phyloP scores from a whole-genome alignment of 2,113 vertebrate genomes.

The Crotalus tigris region DNA sequence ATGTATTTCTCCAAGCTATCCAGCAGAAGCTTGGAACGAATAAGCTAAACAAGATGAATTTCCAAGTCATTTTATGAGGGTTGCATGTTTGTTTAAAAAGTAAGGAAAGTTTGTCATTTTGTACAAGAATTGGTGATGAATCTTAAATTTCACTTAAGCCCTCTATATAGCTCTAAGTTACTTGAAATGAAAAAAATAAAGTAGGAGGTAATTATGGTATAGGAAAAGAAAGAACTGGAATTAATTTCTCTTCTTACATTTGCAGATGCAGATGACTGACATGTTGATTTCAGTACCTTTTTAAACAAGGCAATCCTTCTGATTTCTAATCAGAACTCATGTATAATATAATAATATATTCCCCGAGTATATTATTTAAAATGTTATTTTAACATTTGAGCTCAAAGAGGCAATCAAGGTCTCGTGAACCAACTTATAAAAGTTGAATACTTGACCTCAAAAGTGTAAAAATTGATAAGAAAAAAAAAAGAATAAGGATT shows the following conservation, averaged over 20 bases:
- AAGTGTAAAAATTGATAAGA: neutral
- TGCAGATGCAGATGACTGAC: constrained; percentile 52
- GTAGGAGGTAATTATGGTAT: constrained; percentile 38
- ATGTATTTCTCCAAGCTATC: constrained; percentile 52
- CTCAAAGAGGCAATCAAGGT: neutral
- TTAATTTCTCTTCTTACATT: constrained; percentile 47
- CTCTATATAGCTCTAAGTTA: constrained; percentile 62
- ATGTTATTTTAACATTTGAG: neutral
- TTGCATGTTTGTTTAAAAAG: constrained; percentile 68
- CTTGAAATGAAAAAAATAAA: constrained; percentile 62
- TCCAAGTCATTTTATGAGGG: constrained; percentile 66
- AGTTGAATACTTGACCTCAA: constrained; percentile 2
- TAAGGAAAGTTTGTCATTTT: constrained; percentile 59
- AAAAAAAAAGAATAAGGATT: neutral
- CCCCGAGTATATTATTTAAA: neutral
- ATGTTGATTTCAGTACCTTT: neutral
- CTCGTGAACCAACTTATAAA: neutral
- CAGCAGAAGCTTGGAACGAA: constrained; percentile 65
- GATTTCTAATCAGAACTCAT: neutral
- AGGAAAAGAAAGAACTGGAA: constrained; percentile 54
- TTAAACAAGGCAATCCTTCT: neutral
- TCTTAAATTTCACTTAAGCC: constrained; percentile 33
- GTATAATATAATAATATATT: neutral
- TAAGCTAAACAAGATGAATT: constrained; percentile 70
- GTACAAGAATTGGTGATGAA: constrained; percentile 54